A percentile compares a stretch with the other conserved stretches of the same genome.
Conservation (phyloP, 1,140 invertebrate genomes). For the honey bee (Apis mellifera) region DNA sequence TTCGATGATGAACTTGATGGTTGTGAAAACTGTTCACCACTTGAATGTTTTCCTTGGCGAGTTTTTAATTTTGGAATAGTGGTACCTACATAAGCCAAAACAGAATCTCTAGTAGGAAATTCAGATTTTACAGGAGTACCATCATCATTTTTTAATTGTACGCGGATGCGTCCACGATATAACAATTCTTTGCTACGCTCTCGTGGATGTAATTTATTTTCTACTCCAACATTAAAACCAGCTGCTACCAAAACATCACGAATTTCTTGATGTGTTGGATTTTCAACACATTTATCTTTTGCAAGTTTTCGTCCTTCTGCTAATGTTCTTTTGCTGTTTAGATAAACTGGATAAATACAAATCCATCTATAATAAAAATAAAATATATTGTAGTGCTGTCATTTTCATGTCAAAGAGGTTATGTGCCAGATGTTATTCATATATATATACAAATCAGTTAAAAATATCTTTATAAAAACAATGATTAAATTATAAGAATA, state of each 20-base stretch:
- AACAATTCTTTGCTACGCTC: constrained; percentile 94
- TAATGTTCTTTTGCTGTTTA: constrained; percentile 96
- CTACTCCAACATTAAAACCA: constrained; percentile 93
- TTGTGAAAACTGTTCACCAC: constrained; percentile 75
- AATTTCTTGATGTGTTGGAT: constrained; percentile 97
- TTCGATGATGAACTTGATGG: constrained; percentile 71
- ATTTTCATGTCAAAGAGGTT: constrained; percentile 35
- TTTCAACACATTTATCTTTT: constrained; percentile 94
- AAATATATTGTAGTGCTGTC: neutral
- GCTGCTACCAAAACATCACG: constrained; percentile 92
- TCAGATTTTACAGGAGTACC: constrained; percentile 88
- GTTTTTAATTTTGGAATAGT: constrained; percentile 97
- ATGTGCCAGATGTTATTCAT: constrained; percentile 13
- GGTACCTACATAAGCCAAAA: constrained; percentile 89
- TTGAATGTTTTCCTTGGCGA: constrained; percentile 82
- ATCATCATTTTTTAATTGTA: constrained; percentile 96
- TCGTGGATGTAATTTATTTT: constrained; percentile 96
- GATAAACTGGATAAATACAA: constrained; percentile 97
- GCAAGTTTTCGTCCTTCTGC: constrained; percentile 92
- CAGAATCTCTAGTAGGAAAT: constrained; percentile 89
- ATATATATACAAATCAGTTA: neutral
- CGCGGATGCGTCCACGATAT: constrained; percentile 92
- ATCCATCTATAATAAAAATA: constrained; percentile 89
- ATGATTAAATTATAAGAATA: neutral
- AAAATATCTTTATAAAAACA: neutral